A percentile compares a stretch with the other conserved stretches of the same genome.
phyloP scores from a whole-genome alignment of 2,797 vertebrate genomes.

The Atherinosoma microstoma region DNA sequence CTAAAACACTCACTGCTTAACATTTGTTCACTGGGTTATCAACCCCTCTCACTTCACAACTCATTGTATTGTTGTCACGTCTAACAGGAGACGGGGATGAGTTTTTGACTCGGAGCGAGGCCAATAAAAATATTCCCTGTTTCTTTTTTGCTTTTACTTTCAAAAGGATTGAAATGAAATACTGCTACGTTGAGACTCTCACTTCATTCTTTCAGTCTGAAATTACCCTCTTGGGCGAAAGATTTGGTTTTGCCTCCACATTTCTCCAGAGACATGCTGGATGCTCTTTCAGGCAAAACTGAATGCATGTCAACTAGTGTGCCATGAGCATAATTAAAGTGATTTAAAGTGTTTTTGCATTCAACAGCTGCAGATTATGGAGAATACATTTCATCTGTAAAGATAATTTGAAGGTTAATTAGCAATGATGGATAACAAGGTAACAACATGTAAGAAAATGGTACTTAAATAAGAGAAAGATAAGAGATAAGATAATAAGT shows the following conservation, averaged over 20 bases:
- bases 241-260: background rate
- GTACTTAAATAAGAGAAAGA: background rate
- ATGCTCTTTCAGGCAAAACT: background rate
- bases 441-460: background rate
- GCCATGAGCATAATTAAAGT: background rate
- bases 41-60: conserved; percentile 31
- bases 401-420: background rate
- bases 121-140: conserved; percentile 29
- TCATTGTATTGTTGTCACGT: conserved; percentile 23
- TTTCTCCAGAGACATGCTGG: background rate
- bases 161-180: conserved; percentile 7
- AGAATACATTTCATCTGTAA: background rate
- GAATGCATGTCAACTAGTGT: background rate
- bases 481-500: background rate
- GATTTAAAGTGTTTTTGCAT: background rate
- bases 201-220: conserved; percentile 17
- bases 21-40: conserved; percentile 37
- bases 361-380: background rate
- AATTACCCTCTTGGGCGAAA: background rate
- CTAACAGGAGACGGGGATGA: conserved; percentile 19
- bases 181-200: conserved; percentile 8
- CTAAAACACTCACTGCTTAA: conserved; percentile 10
- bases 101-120: conserved; percentile 27
- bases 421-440: background rate
- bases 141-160: conserved; percentile 32